Base-by-base conservation (phyloP, 1,140 invertebrate species). In the Ooceraea biroi region DNA sequence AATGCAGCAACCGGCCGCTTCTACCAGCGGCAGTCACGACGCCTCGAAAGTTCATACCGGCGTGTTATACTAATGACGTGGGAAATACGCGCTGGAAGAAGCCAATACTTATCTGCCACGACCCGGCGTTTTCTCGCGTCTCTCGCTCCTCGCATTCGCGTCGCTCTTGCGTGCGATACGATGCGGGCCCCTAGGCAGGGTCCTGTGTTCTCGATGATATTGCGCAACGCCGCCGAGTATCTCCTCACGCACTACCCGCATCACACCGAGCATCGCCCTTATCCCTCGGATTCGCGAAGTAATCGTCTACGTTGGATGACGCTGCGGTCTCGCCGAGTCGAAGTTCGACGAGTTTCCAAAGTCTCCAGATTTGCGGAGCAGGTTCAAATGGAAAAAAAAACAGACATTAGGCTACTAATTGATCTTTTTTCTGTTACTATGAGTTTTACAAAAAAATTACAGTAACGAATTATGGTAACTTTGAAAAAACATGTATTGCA, bases 21-120 rank as follows among this genome's bases (percentile, higher is more conserved):
- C 76, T 22, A 87, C 87, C 87, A 50, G 57, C 83, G 85, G 86
- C 86, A 84, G 88, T 88, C 88, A 85, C 89, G 83, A 83, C 71
- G 72, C 74, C 36, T 87, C 65, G 88, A 90, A 90, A 90, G 89
- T 90, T 89, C 82, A 83, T 58, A 74, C 69, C 41, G 76, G 52
- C 80, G 72, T 78, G 72, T 78, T 74, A 68, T 68, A 69, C 88
- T 88, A 89, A 88, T 88, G 83, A 89, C 82, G 78, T 90, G 88
- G 82, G 86, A 90, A 90, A 88, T 86, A 83, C 73, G 60, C 61
- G 72, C 84, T 57, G 60, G 63, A 60, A 88, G 85, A 66, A 85
- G 61, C 60, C 36, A 69, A 63, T 86, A 86, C 55, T 82, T 89
- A 72, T 71, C 63, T 77, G 58, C 57, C 66, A 61, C 41, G 19